Base-by-base conservation (phyloP, 2,888 invertebrate species). In the Slavum lentiscoides region DNA sequence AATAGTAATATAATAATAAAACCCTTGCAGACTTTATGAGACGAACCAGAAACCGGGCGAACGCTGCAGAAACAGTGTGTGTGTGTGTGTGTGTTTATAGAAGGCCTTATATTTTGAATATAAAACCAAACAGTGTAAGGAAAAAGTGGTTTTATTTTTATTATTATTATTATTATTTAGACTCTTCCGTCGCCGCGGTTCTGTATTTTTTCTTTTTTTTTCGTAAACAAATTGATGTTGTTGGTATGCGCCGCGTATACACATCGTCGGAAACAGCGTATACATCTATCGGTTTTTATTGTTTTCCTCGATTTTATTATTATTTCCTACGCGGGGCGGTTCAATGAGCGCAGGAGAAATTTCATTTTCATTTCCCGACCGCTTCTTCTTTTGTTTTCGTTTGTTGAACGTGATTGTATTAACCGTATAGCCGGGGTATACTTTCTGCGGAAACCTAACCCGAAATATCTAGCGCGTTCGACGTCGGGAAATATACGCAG, bases 51-150 rank as follows among this genome's bases (percentile, higher is more conserved):
- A 77, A 70, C 62, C 62, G 53, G 37, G 77, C 53, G 62, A 69
- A 62, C 61, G 49, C 13, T 13, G 49, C 3, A 13, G 11, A 49
- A 15, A 49, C 8, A 8, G 39, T 43, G 43, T 11, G 43, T 43
- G 11, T 4, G 1, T 30, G 39, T 43, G 43, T 11, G 43, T 43
- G 11, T 4, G 1, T 30, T 30, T 30, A 43, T 59, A 61, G 61
- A 49, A 62, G 19, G 37, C 69, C 62, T 61, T 77, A 77, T 77
- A n/a, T n/a, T n/a, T 77, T 77, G 70, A 77, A 77, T 77, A 76
- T 76, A 49, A 76, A 69, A 69, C 68, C 4, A 69, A 49, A 69
- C 15, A 61, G 68, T 76, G 61, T 69, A 69, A 70, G 21, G 77
- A 11, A 62, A 62, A 70, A 70, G 69, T 62, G 69, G 62, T 53